Base-by-base conservation (phyloP, 2,888 invertebrate species). In the Thymelicus sylvestris region DNA sequence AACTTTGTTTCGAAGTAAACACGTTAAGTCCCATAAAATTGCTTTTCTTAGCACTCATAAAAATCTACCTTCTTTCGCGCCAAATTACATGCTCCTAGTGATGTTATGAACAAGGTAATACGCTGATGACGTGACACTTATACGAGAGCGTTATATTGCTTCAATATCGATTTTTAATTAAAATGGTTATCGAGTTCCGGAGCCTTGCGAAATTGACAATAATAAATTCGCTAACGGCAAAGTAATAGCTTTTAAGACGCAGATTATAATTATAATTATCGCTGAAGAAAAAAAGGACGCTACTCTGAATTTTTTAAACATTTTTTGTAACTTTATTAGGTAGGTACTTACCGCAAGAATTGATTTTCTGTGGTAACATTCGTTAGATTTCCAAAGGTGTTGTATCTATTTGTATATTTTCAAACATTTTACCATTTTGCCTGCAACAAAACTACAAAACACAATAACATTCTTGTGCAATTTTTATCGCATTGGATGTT, bases 181-280 rank as follows among this genome's bases (percentile, higher is more conserved):
- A 73, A 77, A 72, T 75, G 71, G 67, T 75, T 72, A 77, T 77
- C 74, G 62, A 74, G 72, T 77, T 74, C 73, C 72, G 67, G 73
- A 62, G 72, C 73, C 76, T 73, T 74, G 69, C 64, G 59, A 64
- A 69, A 69, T 69, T 77, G 75, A 76, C 70, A 71, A 71, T 66
- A 75, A 75, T 73, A 55, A 55, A 24, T 55, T 55, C 55, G 72
- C 64, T 70, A 70, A 61, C 68, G 65, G 63, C 68, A 67, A 72
- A 73, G 72, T 74, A 74, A 75, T 74, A 72, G 74, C 74, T 75
- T 72, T 75, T 73, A 74, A 72, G 68, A 55, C 44, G 57, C 47
- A 15, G 57, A 63, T 63, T 63, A 68, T 57, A 57, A 68, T 68
- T 57, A 57, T 63, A 19, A 57, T 63, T 57, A 57, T 13, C 39